Base-by-base conservation (phyloP, 2,888 invertebrate species). In the Maniola hyperantus region DNA sequence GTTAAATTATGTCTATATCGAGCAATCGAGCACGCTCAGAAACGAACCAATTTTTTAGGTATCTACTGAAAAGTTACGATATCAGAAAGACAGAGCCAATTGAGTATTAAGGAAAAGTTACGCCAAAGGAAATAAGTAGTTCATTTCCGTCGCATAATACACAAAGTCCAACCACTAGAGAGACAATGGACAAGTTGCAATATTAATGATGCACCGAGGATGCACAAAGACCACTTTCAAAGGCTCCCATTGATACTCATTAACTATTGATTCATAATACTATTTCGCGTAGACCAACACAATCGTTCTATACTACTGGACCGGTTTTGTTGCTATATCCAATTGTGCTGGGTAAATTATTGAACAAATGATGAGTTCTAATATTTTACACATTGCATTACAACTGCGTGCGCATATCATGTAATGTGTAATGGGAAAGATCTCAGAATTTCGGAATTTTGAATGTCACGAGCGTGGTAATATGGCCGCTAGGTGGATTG, bases 211-310 rank as follows among this genome's bases (percentile, higher is more conserved):
- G 89, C 87, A 81, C 85, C 82, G 80, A 84, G 85, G 86, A 87
- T 88, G 90, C 90, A 89, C 84, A 88, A 86, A 81, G 81, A 77
- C 83, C 80, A 87, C 83, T 84, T 87, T 87, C 85, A 87, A 89
- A 89, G 88, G 88, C 86, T 82, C 80, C 85, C 83, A 89, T 89
- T 88, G 91, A 89, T 90, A 88, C 89, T 91, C 90, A 91, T 91
- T 91, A 90, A 88, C 85, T 91, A 92, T 92, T 89, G 89, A 91
- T 88, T 91, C 89, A 91, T 91, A 91, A 91, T 91, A 88, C 88
- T 86, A 88, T 88, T 88, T 88, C 85, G 86, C 87, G 85, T 88
- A 89, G 88, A 89, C 90, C 88, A 87, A 85, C 90, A 89, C 88
- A 75, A 82, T 75, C 6, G 46, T 46, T 1, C 6, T 44, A 39